phyloP scores from a whole-genome alignment of 2,797 vertebrate species.

The Lateolabrax maculatus region DNA sequence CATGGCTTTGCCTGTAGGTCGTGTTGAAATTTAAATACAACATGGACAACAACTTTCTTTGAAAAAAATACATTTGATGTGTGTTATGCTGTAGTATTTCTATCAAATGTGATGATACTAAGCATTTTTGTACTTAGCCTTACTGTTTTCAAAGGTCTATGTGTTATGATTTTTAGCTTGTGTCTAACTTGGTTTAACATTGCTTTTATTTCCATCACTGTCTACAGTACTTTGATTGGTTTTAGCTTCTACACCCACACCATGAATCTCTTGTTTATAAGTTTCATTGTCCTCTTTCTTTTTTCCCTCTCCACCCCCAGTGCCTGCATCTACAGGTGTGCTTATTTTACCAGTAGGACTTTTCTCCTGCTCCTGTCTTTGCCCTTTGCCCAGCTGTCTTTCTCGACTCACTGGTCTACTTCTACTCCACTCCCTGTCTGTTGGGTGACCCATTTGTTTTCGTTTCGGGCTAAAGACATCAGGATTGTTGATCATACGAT shows the following conservation, averaged over 20 bases:
- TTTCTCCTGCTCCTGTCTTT: conserved; percentile 52
- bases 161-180: conserved; percentile 75
- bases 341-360: conserved; percentile 69
- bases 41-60: conserved; percentile 10
- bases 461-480: conserved; percentile 73
- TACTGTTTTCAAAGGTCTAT: conserved; percentile 71
- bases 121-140: conserved; percentile 30
- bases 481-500: conserved; percentile 77
- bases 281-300: conserved; percentile 69
- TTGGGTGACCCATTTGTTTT: conserved; percentile 47
- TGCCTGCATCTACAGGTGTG: conserved; percentile 68
- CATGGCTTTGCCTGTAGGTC: conserved; percentile 36
- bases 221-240: conserved; percentile 1
- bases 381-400: conserved; percentile 66
- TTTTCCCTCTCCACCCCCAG: conserved; percentile 66
- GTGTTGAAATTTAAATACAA: conserved; percentile 19
- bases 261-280: conserved; percentile 13
- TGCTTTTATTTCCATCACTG: conserved; percentile 40
- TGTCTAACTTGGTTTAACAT: conserved; percentile 70
- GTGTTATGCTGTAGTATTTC: conserved; percentile 24
- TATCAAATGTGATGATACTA: conserved; percentile 6
- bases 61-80: conserved; percentile 50
- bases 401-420: conserved; percentile 80
- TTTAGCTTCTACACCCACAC: conserved; percentile 43
- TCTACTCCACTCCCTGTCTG: conserved; percentile 82